A percentile compares a stretch with the other conserved stretches of the same genome.
Evolutionary conservation across 1,140 invertebrate genomes (phyloP).

Genomic region (Delia radicum): DNA sequence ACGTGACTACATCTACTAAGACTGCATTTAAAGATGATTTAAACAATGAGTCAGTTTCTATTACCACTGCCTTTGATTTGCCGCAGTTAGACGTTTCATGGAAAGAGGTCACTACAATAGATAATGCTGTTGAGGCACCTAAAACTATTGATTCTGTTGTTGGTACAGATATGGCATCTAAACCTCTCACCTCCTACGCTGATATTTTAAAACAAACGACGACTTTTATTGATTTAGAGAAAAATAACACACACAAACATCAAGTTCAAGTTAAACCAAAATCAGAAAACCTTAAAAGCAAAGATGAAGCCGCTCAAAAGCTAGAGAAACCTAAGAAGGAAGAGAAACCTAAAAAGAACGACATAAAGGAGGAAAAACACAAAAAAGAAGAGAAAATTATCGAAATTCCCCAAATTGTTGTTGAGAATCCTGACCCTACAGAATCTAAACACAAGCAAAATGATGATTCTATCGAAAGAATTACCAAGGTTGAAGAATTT

Average conservation of each 20-base stretch:
- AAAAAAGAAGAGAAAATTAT: constrained; percentile 2
- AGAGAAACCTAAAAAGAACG: not conserved
- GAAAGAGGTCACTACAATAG: not conserved
- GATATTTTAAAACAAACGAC: constrained; percentile 44
- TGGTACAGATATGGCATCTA: not conserved
- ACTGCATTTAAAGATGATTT: not conserved
- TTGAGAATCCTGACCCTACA: not conserved
- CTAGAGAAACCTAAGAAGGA: not conserved
- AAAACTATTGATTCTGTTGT: not conserved
- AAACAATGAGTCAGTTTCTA: not conserved
- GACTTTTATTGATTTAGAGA: constrained; percentile 31
- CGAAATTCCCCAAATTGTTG: not conserved
- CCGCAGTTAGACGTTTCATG: constrained; percentile 17
- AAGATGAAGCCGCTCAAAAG: not conserved
- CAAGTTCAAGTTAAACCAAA: not conserved
- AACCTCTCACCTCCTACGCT: constrained; percentile 38
- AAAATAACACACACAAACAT: constrained; percentile 28
- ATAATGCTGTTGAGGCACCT: not conserved
- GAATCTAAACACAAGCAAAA: not conserved
- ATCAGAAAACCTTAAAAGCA: not conserved
- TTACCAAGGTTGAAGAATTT: not conserved
- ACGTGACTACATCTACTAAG: constrained; percentile 32
- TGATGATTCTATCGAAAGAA: not conserved
- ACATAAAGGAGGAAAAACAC: constrained; percentile 17
- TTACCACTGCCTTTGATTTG: constrained; percentile 18